Percentiles rank a stretch among this genome's conserved stretches.
phyloP scores from a whole-genome alignment of 1,140 invertebrate species.

The Lasaia peninsularis region DNA sequence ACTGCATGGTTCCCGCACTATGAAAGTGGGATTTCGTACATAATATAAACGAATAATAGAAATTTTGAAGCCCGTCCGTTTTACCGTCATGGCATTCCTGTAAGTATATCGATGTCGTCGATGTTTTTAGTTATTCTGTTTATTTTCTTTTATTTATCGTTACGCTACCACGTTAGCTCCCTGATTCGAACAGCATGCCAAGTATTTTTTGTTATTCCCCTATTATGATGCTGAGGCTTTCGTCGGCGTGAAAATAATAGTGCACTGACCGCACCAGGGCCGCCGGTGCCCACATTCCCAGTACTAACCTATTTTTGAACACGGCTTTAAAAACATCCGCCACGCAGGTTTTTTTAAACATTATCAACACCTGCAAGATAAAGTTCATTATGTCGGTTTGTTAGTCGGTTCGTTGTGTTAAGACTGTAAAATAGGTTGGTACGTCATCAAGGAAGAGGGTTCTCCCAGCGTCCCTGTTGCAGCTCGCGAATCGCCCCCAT shows the following conservation, averaged over 20 bases:
- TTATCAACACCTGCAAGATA: slow-evolving; percentile 9
- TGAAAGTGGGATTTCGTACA: slow-evolving; percentile 59
- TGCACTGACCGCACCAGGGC: slow-evolving; percentile 69
- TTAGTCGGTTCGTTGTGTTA: slow-evolving; percentile 11
- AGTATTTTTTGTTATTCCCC: slow-evolving; percentile 65
- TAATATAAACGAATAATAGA: slow-evolving; percentile 51
- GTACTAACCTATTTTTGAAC: slow-evolving; percentile 68
- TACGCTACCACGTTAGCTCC: slow-evolving; percentile 73
- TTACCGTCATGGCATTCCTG: slow-evolving; percentile 60
- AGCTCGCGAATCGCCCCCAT: slow-evolving; percentile 61
- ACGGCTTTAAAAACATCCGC: slow-evolving; percentile 42
- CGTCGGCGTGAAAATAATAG: slow-evolving; percentile 72
- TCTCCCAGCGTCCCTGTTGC: slow-evolving; percentile 48
- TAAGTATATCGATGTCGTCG: slow-evolving; percentile 65
- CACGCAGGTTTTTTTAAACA: slow-evolving; percentile 33
- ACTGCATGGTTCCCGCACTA: slow-evolving; percentile 51
- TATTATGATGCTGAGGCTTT: slow-evolving; percentile 76
- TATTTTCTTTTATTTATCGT: slow-evolving; percentile 61
- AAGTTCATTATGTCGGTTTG: neutral
- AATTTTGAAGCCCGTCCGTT: slow-evolving; percentile 51
- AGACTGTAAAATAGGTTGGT: slow-evolving; percentile 58
- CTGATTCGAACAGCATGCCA: slow-evolving; percentile 75
- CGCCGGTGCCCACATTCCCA: slow-evolving; percentile 60
- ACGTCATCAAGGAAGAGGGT: slow-evolving; percentile 53
- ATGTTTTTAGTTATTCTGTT: slow-evolving; percentile 66